These are phyloP conservation scores for Hanleya hanleyi DNA, from an alignment of 2,888 invertebrate genomes.

Conservation along the genomic window DNA sequence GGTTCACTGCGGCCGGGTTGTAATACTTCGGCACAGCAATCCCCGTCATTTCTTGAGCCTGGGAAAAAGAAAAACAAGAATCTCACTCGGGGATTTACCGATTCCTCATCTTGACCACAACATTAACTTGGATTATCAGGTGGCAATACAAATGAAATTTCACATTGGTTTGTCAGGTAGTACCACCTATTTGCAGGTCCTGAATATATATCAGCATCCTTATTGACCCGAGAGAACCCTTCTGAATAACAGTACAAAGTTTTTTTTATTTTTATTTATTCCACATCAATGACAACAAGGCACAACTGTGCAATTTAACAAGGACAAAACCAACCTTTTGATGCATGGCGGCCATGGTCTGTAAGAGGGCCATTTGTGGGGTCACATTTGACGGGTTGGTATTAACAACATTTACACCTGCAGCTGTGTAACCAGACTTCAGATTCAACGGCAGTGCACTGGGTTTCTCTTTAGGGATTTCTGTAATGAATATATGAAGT, in stretches of 20 bases:
- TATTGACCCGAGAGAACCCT: no score
- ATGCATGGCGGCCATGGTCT: slow-evolving; percentile 74
- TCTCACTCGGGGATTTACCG: neutral
- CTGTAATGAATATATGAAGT: slow-evolving; percentile 41
- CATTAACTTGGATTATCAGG: no score
- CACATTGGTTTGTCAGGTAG: no score
- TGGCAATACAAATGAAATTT: no score
- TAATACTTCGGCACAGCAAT: slow-evolving; percentile 81
- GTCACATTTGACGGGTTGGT: slow-evolving; percentile 56
- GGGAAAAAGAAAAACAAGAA: slow-evolving; percentile 4
- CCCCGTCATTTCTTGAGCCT: slow-evolving; percentile 75
- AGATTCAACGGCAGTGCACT: slow-evolving; percentile 62
- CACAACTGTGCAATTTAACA: neutral
- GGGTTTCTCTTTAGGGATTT: slow-evolving; percentile 57
- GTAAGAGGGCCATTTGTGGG: slow-evolving; percentile 72
- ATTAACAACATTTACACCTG: no score
- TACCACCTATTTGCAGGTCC: no score
- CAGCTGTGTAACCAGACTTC: slow-evolving; percentile 31
- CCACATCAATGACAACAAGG: no score
- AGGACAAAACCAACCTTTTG: slow-evolving; percentile 56
- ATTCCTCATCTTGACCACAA: neutral
- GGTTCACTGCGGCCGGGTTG: slow-evolving; percentile 84
- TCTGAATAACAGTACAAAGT: no score
- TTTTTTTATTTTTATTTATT: no score
- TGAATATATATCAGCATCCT: no score